Evolutionary conservation across 2,797 vertebrate genomes (phyloP), one percentile per base, ranked within the genome.

Genomic region (Cuniculus paca): DNA sequence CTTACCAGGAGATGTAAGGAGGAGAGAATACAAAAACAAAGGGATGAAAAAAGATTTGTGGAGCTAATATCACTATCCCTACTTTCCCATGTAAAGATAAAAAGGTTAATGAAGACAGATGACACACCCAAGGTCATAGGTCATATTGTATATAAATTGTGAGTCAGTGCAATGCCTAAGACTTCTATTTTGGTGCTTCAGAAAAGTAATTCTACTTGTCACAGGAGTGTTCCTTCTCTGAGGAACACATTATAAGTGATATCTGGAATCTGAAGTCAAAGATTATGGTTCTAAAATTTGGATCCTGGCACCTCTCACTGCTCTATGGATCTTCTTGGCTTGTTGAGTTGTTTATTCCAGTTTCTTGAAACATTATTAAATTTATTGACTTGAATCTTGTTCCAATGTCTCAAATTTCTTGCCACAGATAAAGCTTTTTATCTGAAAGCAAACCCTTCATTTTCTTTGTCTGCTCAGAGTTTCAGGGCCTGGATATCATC

Each of bases 401-500:
- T 98, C 98, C 95, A 97, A 96, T 68, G 74, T 97, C 97, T 98
- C 98, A 97, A 96, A 94, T 82, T 95, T 95, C 94, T 98, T 98
- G 97, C 97, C 96, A 97, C 97, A 97, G 98, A 98, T 98, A 98
- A 91, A 97, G 97, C 13, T 50, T 98, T 96, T 91, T 3, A 97
- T 98, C 98, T 98, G 83, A 45, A 98, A 96, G 26, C 0, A 97
- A 98, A 98, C 87, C 96, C 97, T 97, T 97, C 96, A 90, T 97
- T 98, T 96, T 98, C 97, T 98, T 98, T 98, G 97, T 97, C 97
- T 93, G 94, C 96, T 92, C 90, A 97, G 95, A 95, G 96, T 98
- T 97, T 97, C 90, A 95, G 88, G 72, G 98, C 98, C 98, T 99
- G 98, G 98, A 98, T 98, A 98, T 98, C 98, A 98, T 99, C 98